Evolutionary conservation across 2,797 vertebrate genomes (phyloP).

Genomic region (Enteromius paludinosus): DNA sequence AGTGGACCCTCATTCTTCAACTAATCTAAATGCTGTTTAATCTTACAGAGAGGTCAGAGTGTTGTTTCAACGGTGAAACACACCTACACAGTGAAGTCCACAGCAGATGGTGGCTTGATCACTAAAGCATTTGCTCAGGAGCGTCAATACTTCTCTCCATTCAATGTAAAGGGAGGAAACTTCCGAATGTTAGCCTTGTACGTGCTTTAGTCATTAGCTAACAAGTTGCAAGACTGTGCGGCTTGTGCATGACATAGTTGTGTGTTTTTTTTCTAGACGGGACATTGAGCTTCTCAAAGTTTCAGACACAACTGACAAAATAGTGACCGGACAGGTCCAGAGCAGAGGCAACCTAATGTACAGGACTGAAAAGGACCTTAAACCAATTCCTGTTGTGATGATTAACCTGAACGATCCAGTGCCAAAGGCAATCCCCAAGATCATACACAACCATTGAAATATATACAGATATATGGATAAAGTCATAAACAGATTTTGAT

Average conservation of each 20-base stretch:
- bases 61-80: slow-evolving; percentile 75
- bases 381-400: slow-evolving; percentile 76
- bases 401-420: slow-evolving; percentile 72
- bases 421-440: slow-evolving; percentile 74
- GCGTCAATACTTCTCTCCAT: slow-evolving; percentile 78
- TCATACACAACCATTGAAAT: not conserved
- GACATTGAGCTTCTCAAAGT: slow-evolving; percentile 76
- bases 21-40: not conserved
- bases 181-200: slow-evolving; percentile 77
- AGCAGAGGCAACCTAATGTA: slow-evolving; percentile 76
- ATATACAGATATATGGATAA: not conserved
- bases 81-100: slow-evolving; percentile 79
- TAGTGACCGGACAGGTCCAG: slow-evolving; percentile 59
- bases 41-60: slow-evolving; percentile 77
- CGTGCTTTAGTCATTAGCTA: slow-evolving; percentile 47
- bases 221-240: not conserved
- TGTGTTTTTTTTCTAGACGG: slow-evolving; percentile 60
- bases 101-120: slow-evolving; percentile 74
- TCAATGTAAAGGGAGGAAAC: slow-evolving; percentile 81
- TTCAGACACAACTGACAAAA: slow-evolving; percentile 59
- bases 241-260: not conserved
- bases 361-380: slow-evolving; percentile 67
- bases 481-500: not conserved
- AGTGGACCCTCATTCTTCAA: not conserved
- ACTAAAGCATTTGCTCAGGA: slow-evolving; percentile 76